Conservation (phyloP, 2,888 invertebrate genomes). For the Lamellibrachia satsuma region DNA sequence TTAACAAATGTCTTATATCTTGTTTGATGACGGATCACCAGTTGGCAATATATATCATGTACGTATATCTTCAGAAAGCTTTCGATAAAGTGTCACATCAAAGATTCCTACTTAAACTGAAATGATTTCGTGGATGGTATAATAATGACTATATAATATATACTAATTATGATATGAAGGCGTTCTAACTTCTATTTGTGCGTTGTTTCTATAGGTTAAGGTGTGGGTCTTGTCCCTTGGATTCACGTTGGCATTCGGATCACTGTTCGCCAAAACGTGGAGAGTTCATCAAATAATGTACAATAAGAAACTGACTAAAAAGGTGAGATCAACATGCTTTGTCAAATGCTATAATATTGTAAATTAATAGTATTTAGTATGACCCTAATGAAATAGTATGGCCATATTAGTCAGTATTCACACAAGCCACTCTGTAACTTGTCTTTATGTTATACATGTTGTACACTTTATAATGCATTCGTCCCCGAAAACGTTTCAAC, state of each 20-base stretch:
- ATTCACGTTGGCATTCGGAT: slow-evolving; percentile 31
- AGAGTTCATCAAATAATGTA: slow-evolving; percentile 29
- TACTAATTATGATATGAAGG: background rate
- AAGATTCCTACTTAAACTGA: too few relatives aligned
- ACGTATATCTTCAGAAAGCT: too few relatives aligned
- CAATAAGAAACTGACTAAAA: background rate
- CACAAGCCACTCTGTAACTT: background rate
- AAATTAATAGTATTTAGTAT: too few relatives aligned
- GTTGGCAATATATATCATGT: too few relatives aligned
- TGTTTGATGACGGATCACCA: too few relatives aligned
- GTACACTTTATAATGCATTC: background rate
- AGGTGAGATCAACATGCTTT: background rate
- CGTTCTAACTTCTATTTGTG: background rate
- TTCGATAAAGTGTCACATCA: too few relatives aligned
- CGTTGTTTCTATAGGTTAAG: slow-evolving; percentile 25
- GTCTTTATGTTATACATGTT: background rate
- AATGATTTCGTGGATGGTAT: too few relatives aligned
- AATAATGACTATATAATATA: too few relatives aligned
- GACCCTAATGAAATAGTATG: too few relatives aligned
- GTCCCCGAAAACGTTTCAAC: background rate
- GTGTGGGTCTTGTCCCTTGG: slow-evolving; percentile 21
- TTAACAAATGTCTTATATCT: too few relatives aligned
- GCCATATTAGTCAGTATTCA: background rate
- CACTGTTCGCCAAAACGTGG: slow-evolving; percentile 35
- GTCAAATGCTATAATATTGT: too few relatives aligned